Conservation (phyloP, 1,140 invertebrate genomes). For the Micrasema longulum region DNA sequence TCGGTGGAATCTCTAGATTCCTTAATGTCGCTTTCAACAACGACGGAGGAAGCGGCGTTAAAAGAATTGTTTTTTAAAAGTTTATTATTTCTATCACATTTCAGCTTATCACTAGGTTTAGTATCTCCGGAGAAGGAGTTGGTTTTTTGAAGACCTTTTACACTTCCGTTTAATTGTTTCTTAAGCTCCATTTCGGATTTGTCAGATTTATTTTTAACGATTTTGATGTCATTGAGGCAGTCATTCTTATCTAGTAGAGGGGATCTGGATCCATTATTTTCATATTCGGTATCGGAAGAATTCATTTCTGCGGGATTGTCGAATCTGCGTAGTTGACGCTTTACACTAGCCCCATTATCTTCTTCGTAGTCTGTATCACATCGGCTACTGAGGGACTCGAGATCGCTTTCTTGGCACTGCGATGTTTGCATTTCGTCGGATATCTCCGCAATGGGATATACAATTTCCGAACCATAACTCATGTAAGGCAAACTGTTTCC, state of each 20-base stretch:
- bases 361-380: conserved; percentile 70
- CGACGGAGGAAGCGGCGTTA: conserved; percentile 50
- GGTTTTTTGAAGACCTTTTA: conserved; percentile 57
- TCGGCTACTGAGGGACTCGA: conserved; percentile 68
- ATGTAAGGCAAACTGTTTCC: conserved; percentile 72
- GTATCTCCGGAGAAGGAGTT: conserved; percentile 57
- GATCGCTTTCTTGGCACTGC: conserved; percentile 73
- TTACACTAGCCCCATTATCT: conserved; percentile 58
- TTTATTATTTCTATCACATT: conserved; percentile 65
- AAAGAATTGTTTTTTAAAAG: conserved; percentile 59
- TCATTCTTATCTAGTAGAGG: conserved; percentile 66
- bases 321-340: conserved; percentile 64
- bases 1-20: background rate
- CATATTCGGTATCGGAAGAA: conserved; percentile 70
- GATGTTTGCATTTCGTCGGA: conserved; percentile 82
- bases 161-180: conserved; percentile 61
- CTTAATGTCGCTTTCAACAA: conserved; percentile 41
- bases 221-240: conserved; percentile 58
- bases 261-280: conserved; percentile 72
- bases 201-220: conserved; percentile 60
- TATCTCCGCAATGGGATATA: conserved; percentile 86
- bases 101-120: conserved; percentile 62
- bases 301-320: conserved; percentile 64
- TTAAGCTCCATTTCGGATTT: conserved; percentile 60
- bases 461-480: conserved; percentile 80